Conservation (phyloP, 2,113 vertebrate species). For the Condylura cristata region DNA sequence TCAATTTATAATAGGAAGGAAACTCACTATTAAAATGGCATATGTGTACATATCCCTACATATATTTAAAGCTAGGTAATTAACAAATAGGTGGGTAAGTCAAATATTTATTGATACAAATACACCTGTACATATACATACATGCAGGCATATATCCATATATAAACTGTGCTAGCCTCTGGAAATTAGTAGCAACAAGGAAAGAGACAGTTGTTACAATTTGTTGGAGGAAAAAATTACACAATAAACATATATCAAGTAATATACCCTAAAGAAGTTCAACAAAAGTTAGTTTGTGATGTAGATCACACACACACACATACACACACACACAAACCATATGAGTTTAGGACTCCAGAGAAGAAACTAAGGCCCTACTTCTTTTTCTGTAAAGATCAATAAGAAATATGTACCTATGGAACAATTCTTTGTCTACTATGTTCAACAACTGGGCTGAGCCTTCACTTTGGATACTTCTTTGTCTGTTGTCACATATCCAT, state of each 20-base stretch:
- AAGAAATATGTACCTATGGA: background rate
- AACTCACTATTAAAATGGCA: background rate
- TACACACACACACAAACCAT: background rate
- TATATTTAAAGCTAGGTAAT: slow-evolving; percentile 35
- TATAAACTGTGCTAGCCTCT: background rate
- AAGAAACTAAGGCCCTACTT: background rate
- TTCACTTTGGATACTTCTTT: background rate
- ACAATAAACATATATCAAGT: background rate
- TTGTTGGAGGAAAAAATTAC: background rate
- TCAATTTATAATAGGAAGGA: slow-evolving; percentile 21
- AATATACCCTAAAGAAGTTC: background rate
- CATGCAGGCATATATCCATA: no score
- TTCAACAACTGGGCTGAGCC: background rate
- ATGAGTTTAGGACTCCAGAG: background rate
- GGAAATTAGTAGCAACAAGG: background rate
- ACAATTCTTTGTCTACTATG: background rate
- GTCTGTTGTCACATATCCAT: background rate
- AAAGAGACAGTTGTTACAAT: background rate
- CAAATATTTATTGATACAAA: slow-evolving; percentile 12
- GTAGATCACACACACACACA: background rate
- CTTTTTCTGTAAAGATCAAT: background rate
- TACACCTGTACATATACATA: no score
- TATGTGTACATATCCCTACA: background rate
- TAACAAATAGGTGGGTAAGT: background rate
- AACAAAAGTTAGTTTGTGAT: background rate